Evolutionary conservation across 2,888 invertebrate species (phyloP).

Genomic region (Eupithecia inturbata): DNA sequence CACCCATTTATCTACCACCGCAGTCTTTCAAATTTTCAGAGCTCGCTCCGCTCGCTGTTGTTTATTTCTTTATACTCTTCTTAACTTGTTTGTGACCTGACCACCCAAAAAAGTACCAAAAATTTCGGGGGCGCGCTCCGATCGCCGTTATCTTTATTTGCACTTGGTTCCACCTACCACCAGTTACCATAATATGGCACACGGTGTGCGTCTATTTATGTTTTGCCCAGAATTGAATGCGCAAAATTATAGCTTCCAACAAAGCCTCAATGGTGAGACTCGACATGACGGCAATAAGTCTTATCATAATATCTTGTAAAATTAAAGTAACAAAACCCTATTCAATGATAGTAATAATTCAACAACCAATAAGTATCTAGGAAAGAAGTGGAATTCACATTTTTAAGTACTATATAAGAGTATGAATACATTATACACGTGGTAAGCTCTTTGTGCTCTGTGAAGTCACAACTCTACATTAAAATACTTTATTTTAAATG

Average conservation of each 20-base stretch:
- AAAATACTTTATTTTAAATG: background rate
- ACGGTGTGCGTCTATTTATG: too few species aligned
- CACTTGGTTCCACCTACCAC: too few species aligned
- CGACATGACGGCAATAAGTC: background rate
- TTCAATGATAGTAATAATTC: background rate
- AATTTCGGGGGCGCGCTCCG: too few species aligned
- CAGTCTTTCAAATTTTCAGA: too few species aligned
- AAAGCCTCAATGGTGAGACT: background rate
- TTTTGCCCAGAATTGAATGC: background rate
- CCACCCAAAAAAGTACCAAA: too few species aligned
- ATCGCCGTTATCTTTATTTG: too few species aligned
- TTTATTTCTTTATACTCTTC: too few species aligned
- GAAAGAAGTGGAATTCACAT: background rate
- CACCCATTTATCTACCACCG: too few species aligned
- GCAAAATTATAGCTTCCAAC: background rate
- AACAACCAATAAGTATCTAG: background rate
- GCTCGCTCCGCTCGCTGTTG: too few species aligned
- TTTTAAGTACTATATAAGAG: background rate
- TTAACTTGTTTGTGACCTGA: too few species aligned
- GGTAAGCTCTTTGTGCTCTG: conserved; percentile 14
- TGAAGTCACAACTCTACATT: conserved; percentile 11
- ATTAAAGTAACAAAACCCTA: background rate
- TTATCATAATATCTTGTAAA: background rate
- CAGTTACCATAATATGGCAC: too few species aligned
- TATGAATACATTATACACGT: background rate